These are phyloP conservation scores for Drosophila leontia DNA, from an alignment of 1,140 invertebrate genomes.

Conservation along the genomic window DNA sequence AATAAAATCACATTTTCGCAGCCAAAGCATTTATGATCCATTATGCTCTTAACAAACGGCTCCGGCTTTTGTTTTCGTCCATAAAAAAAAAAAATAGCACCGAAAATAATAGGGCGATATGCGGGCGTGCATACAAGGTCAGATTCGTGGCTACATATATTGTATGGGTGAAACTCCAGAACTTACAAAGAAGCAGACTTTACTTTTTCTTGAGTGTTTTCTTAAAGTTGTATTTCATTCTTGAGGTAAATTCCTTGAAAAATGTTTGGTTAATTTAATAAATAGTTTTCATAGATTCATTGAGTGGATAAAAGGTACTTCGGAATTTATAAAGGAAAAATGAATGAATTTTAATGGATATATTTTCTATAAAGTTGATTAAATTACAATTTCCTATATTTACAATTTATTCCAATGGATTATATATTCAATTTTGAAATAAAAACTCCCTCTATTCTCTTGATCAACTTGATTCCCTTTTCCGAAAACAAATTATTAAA, in stretches of 20 bases:
- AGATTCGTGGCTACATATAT: not conserved
- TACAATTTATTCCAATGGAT: too few species aligned
- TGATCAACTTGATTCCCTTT: too few species aligned
- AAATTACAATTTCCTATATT: too few species aligned
- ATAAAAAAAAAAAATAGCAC: slow-evolving; percentile 59
- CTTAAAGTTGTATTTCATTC: not conserved
- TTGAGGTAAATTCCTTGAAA: too few species aligned
- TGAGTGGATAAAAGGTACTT: too few species aligned
- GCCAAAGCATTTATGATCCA: slow-evolving; percentile 75
- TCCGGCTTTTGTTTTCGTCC: slow-evolving; percentile 55
- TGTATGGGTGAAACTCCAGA: not conserved
- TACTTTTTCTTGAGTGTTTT: not conserved
- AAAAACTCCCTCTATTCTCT: too few species aligned
- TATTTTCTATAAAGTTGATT: too few species aligned
- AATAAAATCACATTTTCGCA: slow-evolving; percentile 75
- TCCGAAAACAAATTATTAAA: not conserved
- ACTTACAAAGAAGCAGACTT: not conserved
- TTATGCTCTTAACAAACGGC: slow-evolving; percentile 70
- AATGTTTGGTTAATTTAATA: not conserved
- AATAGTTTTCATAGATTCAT: not conserved
- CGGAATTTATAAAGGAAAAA: not conserved
- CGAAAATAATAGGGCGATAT: slow-evolving; percentile 32
- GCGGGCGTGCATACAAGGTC: slow-evolving; percentile 31
- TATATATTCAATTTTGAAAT: not conserved
- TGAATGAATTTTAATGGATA: too few species aligned